Evolutionary conservation across 2,113 vertebrate species (phyloP).

Genomic region (Macquaria ambigua): DNA sequence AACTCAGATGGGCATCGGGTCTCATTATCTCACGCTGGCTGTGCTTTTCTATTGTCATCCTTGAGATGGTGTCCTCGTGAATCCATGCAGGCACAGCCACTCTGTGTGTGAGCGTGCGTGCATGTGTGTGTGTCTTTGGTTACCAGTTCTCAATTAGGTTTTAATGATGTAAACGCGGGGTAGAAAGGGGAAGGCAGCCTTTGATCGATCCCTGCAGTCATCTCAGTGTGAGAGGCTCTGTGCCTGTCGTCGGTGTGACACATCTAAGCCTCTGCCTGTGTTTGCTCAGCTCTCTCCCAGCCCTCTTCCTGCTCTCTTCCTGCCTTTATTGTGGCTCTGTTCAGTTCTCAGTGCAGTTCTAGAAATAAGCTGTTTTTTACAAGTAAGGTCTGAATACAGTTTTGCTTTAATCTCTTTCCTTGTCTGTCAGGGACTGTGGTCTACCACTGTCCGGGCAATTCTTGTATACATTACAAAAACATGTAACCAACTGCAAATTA

Average conservation of each 20-base stretch:
- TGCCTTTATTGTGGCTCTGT: constrained; percentile 15
- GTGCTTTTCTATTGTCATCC: constrained; percentile 48
- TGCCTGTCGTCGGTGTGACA: constrained; percentile 46
- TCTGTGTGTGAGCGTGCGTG: background rate
- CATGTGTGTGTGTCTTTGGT: constrained; percentile 26
- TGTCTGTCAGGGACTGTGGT: background rate
- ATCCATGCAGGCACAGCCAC: constrained; percentile 14
- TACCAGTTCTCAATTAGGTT: constrained; percentile 62
- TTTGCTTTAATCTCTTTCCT: constrained; percentile 34
- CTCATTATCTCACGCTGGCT: constrained; percentile 49
- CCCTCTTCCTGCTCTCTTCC: constrained; percentile 4
- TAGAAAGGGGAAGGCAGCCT: constrained; percentile 47
- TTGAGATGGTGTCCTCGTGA: constrained; percentile 32
- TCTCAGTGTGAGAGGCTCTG: constrained; percentile 46
- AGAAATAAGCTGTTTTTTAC: constrained; percentile 16
- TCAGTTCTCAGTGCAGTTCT: constrained; percentile 17
- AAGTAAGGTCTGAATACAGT: constrained; percentile 4
- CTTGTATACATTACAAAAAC: background rate
- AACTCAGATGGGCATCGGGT: constrained; percentile 58
- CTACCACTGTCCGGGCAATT: background rate
- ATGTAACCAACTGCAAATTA: background rate
- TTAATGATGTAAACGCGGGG: constrained; percentile 66
- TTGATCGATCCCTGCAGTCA: constrained; percentile 68
- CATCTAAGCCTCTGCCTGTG: constrained; percentile 43
- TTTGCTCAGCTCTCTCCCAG: constrained; percentile 22